Evolutionary conservation across 2,797 vertebrate genomes (phyloP), one percentile per base, ranked within the genome.

Genomic region (Rhabdomys pumilio): DNA sequence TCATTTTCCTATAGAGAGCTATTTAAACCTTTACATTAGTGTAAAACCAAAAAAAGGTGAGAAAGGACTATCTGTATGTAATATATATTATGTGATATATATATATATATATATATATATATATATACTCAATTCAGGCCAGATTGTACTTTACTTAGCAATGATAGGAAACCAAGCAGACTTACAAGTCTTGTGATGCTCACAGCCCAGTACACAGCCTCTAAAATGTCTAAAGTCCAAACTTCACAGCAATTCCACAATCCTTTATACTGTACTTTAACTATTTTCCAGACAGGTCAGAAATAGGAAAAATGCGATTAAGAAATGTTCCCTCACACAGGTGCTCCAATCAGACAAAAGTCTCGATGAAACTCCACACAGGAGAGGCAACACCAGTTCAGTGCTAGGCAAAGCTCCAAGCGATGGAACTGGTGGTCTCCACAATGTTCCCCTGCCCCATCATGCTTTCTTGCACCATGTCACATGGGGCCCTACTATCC

Each of bases 21-120:
- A 80, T 83, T 85, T 91, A 84, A 94, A 92, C 29, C 89, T n/a
- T 90, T 94, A 89, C 80, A 94, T 67, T 24, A 91, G 31, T 73
- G 24, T 34, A 61, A 73, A 84, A 76, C 13, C 61, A 95, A 88
- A 76, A 38, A 38, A 38, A 4, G 57, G 3, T 50, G 44, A 67
- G 59, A 90, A 79, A 82, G 26, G 11, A 77, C 29, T 67, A 14
- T 29, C 0, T 76, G 3, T 75, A 19, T 44, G 0, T 86, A 22
- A 77, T 47, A 47, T 75, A 13, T 50, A 15, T 47, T 61, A 63
- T 59, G 24, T 41, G 6, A 8, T 41, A 38, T 57, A 59, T 88
- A 1, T 19, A 6, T 55, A 22, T 57, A 38, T 14, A n/a, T 12
- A 59, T 24, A 0, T 10, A 4, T 67, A 5, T 31, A 34, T 73